Evolutionary conservation across 92 coral and sea anemone genomes (phyloP), one percentile per base, ranked within the genome.

Genomic region (Palythoa heliodiscus): DNA sequence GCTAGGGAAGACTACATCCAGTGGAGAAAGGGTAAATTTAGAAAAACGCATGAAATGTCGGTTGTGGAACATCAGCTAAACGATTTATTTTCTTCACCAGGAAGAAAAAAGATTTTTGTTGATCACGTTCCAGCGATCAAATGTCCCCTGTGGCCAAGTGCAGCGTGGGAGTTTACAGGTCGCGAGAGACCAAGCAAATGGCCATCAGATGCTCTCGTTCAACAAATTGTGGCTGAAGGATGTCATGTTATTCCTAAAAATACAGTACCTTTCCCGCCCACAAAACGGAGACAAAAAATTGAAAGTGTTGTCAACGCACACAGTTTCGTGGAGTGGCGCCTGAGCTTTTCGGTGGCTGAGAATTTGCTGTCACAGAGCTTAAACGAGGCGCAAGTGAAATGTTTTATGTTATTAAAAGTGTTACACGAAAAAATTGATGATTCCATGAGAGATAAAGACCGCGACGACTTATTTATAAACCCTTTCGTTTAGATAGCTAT

Each of bases 341-440:
- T 60, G 19, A 78, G 83, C 60, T 78, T 78, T n/a, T 78, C 71
- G 2, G 71, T 58, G 71, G 83, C 83, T 4, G 83, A 78, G 55
- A 78, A 19, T 14, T 7, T 78, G 61, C 22, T 78, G 7, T 25
- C 55, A 14, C 35, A 52, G 37, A 78, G 37, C 14, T 61, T 78
- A 39, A 78, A 78, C 39, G 58, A 12, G 3, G 71, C 66, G 11
- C 83, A 78, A 78, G 83, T 78, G n/a, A 78, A 43, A 12, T 78
- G 83, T 12, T 78, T 7, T 52, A 60, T 78, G 83, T 38, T 78
- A 47, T 38, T 78, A 10, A 78, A 78, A 8, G 12, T 47, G 15
- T 70, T 78, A 1, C 7, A 39, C 35, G 57, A 60, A 19, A 10
- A 78, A 24, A 78, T 78, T 15, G 47, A 11, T 6, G 20, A 61